phyloP scores from a whole-genome alignment of 1,140 invertebrate genomes.

The Mesaphorura yosii region DNA sequence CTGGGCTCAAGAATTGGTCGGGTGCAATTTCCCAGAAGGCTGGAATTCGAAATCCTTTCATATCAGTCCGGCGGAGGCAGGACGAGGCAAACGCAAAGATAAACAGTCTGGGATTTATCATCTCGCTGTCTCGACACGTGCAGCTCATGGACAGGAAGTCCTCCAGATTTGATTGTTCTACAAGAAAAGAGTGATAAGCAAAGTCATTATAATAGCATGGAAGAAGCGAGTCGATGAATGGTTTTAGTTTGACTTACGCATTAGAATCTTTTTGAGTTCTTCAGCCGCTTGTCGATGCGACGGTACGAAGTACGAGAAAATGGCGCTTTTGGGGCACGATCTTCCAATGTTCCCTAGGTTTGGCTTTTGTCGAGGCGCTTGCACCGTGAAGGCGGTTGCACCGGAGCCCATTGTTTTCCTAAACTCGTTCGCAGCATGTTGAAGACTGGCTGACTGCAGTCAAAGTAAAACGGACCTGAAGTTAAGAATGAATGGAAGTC shows the following conservation, averaged over 20 bases:
- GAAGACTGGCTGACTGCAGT: not conserved
- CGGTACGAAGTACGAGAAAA: constrained; percentile 29
- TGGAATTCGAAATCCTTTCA: constrained; percentile 23
- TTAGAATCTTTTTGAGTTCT: constrained; percentile 18
- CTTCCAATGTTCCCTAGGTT: constrained; percentile 3
- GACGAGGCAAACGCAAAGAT: constrained; percentile 23
- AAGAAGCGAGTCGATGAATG: not conserved
- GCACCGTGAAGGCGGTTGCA: not conserved
- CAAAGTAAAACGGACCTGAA: not conserved
- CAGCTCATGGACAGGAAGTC: constrained; percentile 14
- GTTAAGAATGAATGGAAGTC: not conserved
- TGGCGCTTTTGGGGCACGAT: constrained; percentile 17
- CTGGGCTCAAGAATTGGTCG: constrained; percentile 19
- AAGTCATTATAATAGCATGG: constrained; percentile 1
- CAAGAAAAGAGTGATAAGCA: not conserved
- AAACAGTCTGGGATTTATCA: constrained; percentile 27
- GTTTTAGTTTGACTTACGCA: constrained; percentile 17
- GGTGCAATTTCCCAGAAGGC: constrained; percentile 30
- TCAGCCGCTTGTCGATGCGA: constrained; percentile 22
- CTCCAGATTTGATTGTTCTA: constrained; percentile 3
- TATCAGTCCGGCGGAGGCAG: constrained; percentile 18
- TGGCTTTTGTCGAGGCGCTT: not conserved
- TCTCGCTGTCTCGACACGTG: constrained; percentile 23
- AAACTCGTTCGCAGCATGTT: not conserved
- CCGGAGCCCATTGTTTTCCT: not conserved